These are phyloP conservation scores for Cariama cristata DNA, from an alignment of 2,113 vertebrate genomes.

Conservation along the genomic window DNA sequence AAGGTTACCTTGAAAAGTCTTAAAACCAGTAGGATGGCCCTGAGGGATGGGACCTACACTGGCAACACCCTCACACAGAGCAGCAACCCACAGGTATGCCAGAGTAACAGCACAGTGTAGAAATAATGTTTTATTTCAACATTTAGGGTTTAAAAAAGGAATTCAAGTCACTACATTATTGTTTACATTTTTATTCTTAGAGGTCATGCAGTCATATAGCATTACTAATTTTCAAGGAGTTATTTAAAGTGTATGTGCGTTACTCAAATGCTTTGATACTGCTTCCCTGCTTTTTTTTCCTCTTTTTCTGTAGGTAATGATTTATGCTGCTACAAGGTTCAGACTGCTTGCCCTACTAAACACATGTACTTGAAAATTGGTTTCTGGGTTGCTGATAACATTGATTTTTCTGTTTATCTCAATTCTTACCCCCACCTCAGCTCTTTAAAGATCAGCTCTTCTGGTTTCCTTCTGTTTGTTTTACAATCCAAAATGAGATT, in stretches of 20 bases:
- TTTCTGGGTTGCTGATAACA: background rate
- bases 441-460: background rate
- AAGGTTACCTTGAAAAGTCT: background rate
- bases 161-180: background rate
- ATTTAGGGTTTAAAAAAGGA: background rate
- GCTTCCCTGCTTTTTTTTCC: background rate
- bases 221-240: background rate
- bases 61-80: background rate
- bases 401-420: slow-evolving; percentile 14
- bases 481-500: background rate
- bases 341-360: background rate
- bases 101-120: fast-evolving
- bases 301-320: background rate
- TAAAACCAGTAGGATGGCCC: background rate
- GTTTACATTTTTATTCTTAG: background rate
- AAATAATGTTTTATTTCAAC: background rate
- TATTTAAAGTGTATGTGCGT: fast-evolving
- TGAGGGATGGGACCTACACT: background rate
- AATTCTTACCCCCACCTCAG: background rate
- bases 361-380: background rate
- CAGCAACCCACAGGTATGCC: background rate
- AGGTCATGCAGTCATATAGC: background rate
- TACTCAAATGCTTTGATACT: background rate
- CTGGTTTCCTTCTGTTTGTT: background rate
- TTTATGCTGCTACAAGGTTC: background rate